Evolutionary conservation across 2,888 invertebrate species (phyloP).

Genomic region (Cheilosia grossa): DNA sequence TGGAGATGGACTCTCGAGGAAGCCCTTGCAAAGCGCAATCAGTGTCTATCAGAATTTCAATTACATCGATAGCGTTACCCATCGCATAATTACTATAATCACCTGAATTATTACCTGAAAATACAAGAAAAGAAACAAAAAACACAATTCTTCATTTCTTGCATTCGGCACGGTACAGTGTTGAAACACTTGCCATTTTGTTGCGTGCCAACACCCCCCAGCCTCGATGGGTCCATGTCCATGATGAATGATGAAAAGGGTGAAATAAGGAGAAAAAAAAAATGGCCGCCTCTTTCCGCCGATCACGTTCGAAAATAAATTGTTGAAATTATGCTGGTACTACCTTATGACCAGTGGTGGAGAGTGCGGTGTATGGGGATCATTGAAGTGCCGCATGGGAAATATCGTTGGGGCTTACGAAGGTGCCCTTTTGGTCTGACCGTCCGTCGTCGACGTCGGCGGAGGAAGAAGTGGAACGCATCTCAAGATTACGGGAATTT

Average conservation of each 20-base stretch:
- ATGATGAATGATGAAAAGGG: constrained; percentile 70
- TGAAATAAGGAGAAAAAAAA: constrained; percentile 68
- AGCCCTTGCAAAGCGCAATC: constrained; percentile 79
- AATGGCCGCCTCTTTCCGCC: constrained; percentile 75
- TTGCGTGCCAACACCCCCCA: constrained; percentile 67
- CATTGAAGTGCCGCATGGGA: constrained; percentile 71
- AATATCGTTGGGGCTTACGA: constrained; percentile 64
- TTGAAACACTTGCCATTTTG: constrained; percentile 75
- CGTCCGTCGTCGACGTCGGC: constrained; percentile 6
- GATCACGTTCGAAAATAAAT: constrained; percentile 83
- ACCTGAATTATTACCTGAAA: constrained; percentile 83
- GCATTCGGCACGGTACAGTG: constrained; percentile 71
- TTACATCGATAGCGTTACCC: constrained; percentile 84
- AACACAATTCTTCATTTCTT: constrained; percentile 67
- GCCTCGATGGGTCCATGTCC: constrained; percentile 26
- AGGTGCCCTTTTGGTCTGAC: constrained; percentile 69
- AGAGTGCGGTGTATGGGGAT: constrained; percentile 16
- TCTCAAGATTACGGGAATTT: constrained; percentile 70
- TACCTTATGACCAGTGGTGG: constrained; percentile 48
- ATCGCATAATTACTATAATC: constrained; percentile 84
- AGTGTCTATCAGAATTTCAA: constrained; percentile 84
- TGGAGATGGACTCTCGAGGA: constrained; percentile 44
- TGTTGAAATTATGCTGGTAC: constrained; percentile 82
- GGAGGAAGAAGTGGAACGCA: constrained; percentile 39
- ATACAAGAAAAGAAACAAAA: constrained; percentile 70